Conservation (phyloP, 2,888 invertebrate species). For the Deroplatys truncata region DNA sequence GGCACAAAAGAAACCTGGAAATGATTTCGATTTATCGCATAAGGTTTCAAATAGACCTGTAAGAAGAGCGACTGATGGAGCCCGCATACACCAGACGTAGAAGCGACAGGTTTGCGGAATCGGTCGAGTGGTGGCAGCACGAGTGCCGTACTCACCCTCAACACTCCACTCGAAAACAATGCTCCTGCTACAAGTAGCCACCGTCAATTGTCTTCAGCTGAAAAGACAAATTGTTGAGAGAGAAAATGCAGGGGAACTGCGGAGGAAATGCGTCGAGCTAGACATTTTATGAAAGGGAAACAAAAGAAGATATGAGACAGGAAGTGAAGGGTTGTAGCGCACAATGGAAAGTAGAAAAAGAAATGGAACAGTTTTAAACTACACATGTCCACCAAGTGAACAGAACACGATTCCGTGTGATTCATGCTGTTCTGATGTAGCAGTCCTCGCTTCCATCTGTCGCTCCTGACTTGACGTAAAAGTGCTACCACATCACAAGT, state of each 20-base stretch:
- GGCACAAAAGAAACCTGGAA: too few relatives aligned
- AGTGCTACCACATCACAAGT: neutral
- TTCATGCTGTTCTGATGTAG: neutral
- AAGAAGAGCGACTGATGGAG: neutral
- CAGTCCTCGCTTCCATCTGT: neutral
- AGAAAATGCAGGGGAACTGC: neutral
- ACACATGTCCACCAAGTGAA: neutral
- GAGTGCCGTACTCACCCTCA: neutral
- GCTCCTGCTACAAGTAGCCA: neutral
- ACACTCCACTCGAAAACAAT: neutral
- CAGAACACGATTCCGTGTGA: neutral
- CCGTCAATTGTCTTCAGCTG: conserved; percentile 7
- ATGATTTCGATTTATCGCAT: neutral
- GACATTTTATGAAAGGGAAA: conserved; percentile 1
- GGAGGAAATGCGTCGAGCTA: neutral
- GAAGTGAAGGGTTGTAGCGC: neutral
- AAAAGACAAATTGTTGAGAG: conserved; percentile 14
- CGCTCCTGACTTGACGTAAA: neutral
- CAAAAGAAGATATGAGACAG: neutral
- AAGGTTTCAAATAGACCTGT: neutral
- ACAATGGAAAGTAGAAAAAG: neutral
- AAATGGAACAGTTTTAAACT: neutral
- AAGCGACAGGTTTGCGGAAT: neutral
- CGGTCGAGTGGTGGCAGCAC: conserved; percentile 12
- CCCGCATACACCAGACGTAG: neutral